Percentiles rank a stretch among this genome's conserved stretches.
Evolutionary conservation across 2,113 vertebrate species (phyloP).

Genomic region (Passer montanus): DNA sequence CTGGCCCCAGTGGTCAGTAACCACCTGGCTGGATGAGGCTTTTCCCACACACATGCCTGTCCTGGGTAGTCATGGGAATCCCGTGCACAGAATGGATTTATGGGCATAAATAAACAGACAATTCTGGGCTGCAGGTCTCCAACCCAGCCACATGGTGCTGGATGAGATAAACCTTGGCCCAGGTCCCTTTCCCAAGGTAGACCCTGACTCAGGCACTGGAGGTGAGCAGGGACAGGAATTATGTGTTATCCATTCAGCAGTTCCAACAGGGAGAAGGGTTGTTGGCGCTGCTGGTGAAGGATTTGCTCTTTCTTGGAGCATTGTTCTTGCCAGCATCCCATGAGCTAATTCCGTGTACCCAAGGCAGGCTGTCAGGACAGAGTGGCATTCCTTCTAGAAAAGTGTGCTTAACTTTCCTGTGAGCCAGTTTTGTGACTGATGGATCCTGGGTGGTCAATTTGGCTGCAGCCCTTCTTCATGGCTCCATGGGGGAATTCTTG

Average conservation of each 20-base stretch:
- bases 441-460: fast-evolving
- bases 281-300: not conserved
- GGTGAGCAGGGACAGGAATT: not conserved
- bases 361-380: not conserved
- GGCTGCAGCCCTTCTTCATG: not conserved
- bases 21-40: not conserved
- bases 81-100: not conserved
- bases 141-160: not conserved
- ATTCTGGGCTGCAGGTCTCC: not conserved
- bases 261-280: not conserved
- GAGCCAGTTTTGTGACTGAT: not conserved
- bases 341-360: not conserved
- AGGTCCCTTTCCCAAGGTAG: not conserved
- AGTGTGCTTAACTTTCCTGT: not conserved
- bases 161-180: not conserved
- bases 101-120: not conserved
- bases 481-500: fast-evolving
- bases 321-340: not conserved
- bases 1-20: not conserved
- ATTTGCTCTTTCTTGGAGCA: not conserved
- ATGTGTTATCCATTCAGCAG: fast-evolving
- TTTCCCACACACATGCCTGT: fast-evolving
- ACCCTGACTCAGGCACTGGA: not conserved
- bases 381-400: not conserved
- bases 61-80: not conserved